These are phyloP conservation scores for Agraylea sexmaculata DNA, from an alignment of 1,140 invertebrate species.

Conservation along the genomic window DNA sequence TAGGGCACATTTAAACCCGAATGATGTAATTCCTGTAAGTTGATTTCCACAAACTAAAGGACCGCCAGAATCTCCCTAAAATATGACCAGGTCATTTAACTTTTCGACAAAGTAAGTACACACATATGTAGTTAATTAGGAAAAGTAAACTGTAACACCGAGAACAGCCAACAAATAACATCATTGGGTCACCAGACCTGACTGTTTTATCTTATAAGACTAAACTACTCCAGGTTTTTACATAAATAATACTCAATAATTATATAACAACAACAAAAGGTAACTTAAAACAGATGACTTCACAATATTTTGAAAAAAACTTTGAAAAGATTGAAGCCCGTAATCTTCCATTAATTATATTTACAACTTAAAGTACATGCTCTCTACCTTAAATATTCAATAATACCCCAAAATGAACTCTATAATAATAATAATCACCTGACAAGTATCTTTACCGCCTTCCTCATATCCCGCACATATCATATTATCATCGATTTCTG, in stretches of 20 bases:
- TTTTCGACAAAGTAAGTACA: neutral
- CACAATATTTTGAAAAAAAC: neutral
- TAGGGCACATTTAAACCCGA: constrained; percentile 35
- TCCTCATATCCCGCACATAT: constrained; percentile 24
- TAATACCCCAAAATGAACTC: no score
- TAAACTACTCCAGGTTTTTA: no score
- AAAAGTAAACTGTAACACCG: constrained; percentile 3
- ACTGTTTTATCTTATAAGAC: no score
- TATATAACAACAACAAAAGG: neutral
- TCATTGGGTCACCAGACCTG: no score
- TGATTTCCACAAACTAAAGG: constrained; percentile 35
- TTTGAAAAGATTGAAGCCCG: neutral
- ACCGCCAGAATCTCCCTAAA: constrained; percentile 49
- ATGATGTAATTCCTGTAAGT: constrained; percentile 41
- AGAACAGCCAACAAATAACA: no score
- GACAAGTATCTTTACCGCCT: constrained; percentile 51
- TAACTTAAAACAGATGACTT: neutral
- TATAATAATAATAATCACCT: constrained; percentile 35
- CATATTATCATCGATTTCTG: constrained; percentile 7
- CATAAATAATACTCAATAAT: neutral
- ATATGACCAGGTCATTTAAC: constrained; percentile 6
- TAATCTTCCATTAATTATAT: neutral
- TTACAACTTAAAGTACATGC: neutral
- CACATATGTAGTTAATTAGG: constrained; percentile 3
- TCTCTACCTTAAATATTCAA: neutral